A percentile compares a stretch with the other conserved stretches of the same genome.
These are phyloP conservation scores for Myiozetetes cayanensis DNA, from an alignment of 2,113 vertebrate genomes.

Conservation along the genomic window DNA sequence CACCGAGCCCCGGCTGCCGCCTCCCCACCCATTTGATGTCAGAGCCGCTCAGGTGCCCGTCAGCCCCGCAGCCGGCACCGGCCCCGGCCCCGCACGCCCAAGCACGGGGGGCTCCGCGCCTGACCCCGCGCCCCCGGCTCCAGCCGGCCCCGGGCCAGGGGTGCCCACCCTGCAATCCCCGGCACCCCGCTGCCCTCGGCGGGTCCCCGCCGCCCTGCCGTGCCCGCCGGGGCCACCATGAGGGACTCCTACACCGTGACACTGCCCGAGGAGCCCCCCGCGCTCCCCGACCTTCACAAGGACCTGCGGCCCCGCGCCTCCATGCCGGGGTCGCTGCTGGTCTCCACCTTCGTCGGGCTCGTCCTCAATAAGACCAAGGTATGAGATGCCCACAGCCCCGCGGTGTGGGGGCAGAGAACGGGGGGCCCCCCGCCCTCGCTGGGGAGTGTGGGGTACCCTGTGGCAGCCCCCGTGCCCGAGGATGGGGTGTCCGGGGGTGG, in stretches of 20 bases:
- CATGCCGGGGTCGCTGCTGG: conserved; percentile 84
- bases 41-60: conserved; percentile 49
- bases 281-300: conserved; percentile 76
- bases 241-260: conserved; percentile 92
- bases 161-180: neutral
- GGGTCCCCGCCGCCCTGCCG: neutral
- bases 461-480: neutral
- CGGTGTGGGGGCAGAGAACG: neutral
- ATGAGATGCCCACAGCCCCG: conserved; percentile 35
- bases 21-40: conserved; percentile 55
- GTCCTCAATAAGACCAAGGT: conserved; percentile 97
- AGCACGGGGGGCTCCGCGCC: neutral
- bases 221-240: conserved; percentile 64
- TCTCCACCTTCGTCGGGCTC: conserved; percentile 91
- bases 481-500: neutral
- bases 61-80: conserved; percentile 31
- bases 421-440: neutral
- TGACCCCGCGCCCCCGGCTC: neutral
- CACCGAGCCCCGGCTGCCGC: neutral
- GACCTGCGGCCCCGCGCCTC: conserved; percentile 76
- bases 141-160: neutral
- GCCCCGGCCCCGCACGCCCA: neutral
- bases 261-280: conserved; percentile 81
- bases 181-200: neutral
- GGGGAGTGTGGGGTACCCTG: neutral